Percentiles rank a stretch among this genome's conserved stretches.
These are phyloP conservation scores for Podarcis raffonei DNA, from an alignment of 2,113 vertebrate genomes.

Conservation along the genomic window DNA sequence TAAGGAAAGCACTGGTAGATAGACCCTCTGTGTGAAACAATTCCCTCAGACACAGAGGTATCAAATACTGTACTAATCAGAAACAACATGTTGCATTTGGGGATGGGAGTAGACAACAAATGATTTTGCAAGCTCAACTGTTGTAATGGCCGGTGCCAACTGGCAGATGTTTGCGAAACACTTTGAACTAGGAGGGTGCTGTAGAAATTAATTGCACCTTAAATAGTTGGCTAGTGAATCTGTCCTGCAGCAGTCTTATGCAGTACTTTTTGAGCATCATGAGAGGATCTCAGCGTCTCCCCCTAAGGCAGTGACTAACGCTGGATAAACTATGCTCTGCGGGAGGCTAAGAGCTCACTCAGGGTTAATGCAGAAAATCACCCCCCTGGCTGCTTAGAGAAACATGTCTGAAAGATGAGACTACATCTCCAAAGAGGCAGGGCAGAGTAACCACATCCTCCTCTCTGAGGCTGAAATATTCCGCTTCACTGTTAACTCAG, in stretches of 20 bases:
- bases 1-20: background rate
- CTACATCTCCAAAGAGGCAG: conserved; percentile 13
- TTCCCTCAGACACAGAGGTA: no score
- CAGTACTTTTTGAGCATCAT: no score
- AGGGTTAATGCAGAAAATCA: conserved; percentile 8
- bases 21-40: no score
- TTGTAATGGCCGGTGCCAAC: background rate
- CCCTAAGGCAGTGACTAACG: conserved; percentile 17
- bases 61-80: background rate
- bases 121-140: background rate
- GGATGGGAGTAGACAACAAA: conserved; percentile 15
- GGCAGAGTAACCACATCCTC: conserved; percentile 57
- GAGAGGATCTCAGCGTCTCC: fast-evolving
- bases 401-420: conserved; percentile 43
- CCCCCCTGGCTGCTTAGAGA: conserved; percentile 21
- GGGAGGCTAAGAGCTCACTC: conserved; percentile 27
- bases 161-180: background rate
- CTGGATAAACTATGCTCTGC: conserved; percentile 2
- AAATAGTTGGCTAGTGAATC: background rate
- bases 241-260: background rate
- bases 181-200: background rate
- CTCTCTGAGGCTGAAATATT: background rate
- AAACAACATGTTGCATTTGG: background rate
- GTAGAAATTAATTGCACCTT: conserved; percentile 20
- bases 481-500: conserved; percentile 16